Evolutionary conservation across 2,113 vertebrate species (phyloP).

Genomic region (Isurus oxyrinchus): DNA sequence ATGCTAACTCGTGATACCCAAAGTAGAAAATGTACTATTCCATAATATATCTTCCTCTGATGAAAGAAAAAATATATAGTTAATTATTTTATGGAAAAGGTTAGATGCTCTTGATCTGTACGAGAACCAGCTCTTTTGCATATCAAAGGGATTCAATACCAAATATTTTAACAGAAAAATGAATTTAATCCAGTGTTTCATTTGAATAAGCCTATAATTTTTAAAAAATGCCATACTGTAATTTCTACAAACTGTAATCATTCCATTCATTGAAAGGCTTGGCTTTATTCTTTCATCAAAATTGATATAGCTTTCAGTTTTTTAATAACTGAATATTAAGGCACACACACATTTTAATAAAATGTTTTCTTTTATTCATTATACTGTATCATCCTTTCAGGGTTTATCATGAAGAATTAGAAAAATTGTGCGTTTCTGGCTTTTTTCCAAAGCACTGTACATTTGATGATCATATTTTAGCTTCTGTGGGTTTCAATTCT

Average conservation of each 20-base stretch:
- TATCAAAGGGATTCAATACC: not conserved
- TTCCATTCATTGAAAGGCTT: not conserved
- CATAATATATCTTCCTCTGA: not conserved
- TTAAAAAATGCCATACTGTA: not conserved
- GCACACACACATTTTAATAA: not conserved
- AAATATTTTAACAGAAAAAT: not conserved
- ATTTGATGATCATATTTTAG: not conserved
- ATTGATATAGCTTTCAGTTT: not conserved
- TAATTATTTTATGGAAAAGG: not conserved
- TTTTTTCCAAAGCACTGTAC: not conserved
- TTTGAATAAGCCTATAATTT: not conserved
- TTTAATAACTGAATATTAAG: constrained; percentile 19
- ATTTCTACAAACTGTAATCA: constrained; percentile 7
- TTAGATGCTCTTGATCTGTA: not conserved
- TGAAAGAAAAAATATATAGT: not conserved
- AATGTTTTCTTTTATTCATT: not conserved
- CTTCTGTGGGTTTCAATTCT: not conserved
- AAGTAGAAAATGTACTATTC: not conserved
- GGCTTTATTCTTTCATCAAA: not conserved
- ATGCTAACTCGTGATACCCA: not conserved
- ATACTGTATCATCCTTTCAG: not conserved
- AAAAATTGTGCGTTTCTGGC: not conserved
- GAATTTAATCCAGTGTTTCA: not conserved
- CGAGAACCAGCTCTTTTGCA: not conserved
- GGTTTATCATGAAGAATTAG: not conserved